phyloP scores from a whole-genome alignment of 2,113 vertebrate genomes.

The Amphilophus citrinellus region DNA sequence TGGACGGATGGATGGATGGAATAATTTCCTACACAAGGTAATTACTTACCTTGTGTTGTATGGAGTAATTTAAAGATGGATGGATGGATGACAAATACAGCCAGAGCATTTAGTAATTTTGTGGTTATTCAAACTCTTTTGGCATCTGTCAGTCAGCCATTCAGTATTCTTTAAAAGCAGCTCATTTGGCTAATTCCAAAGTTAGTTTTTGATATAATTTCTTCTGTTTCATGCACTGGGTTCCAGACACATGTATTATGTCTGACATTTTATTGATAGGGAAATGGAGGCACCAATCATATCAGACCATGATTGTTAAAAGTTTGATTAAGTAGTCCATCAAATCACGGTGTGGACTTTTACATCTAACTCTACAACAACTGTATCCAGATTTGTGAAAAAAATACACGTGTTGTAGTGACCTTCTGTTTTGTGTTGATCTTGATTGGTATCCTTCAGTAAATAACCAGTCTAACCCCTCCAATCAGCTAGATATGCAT shows the following conservation, averaged over 20 bases:
- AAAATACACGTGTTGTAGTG: background rate
- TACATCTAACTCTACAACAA: background rate
- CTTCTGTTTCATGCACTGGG: background rate
- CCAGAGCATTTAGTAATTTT: background rate
- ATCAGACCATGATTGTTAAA: background rate
- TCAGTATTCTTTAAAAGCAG: no score
- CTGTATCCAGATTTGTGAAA: background rate
- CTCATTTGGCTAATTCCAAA: no score
- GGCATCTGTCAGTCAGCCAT: no score
- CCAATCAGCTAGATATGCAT: slow-evolving; percentile 42
- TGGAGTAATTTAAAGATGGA: background rate
- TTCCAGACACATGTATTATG: background rate
- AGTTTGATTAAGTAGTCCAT: background rate
- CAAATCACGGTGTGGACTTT: background rate
- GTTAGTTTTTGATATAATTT: no score
- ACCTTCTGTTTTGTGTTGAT: slow-evolving; percentile 24
- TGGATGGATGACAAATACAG: background rate
- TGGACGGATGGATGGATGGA: background rate
- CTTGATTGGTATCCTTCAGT: slow-evolving; percentile 44
- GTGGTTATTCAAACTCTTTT: no score
- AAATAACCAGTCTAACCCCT: slow-evolving; percentile 28
- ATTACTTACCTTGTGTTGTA: background rate
- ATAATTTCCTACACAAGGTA: no score
- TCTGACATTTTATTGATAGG: background rate
- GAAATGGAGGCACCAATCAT: background rate